Evolutionary conservation across 2,113 vertebrate species (phyloP).

Genomic region (Haplotaxodon microlepis): DNA sequence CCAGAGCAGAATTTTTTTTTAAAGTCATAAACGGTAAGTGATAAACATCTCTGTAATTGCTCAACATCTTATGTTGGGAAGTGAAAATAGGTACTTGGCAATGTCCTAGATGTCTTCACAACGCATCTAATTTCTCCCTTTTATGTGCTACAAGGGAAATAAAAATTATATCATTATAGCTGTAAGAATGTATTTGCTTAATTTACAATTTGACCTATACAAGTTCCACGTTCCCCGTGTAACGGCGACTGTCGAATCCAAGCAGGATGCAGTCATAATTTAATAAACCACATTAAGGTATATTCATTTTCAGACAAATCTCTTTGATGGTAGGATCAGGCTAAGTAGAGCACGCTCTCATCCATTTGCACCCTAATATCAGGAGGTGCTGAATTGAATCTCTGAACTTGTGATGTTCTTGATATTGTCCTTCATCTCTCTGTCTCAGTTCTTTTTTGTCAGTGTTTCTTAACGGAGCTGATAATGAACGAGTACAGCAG

Average conservation of each 20-base stretch:
- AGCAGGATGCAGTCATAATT: constrained; percentile 5
- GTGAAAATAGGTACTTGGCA: constrained; percentile 16
- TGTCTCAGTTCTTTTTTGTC: background rate
- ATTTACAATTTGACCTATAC: constrained; percentile 45
- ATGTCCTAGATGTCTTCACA: constrained; percentile 5
- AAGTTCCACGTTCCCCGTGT: background rate
- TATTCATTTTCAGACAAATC: constrained; percentile 9
- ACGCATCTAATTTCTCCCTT: constrained; percentile 15
- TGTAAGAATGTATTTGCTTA: constrained; percentile 28
- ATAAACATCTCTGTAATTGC: constrained; percentile 50
- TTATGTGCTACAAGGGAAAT: constrained; percentile 27
- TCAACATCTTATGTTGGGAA: background rate
- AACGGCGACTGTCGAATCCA: background rate
- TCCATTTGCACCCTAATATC: constrained; percentile 9
- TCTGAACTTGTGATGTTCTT: background rate
- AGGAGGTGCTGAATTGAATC: background rate
- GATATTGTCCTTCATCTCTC: background rate
- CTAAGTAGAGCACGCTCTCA: background rate
- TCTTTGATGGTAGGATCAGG: constrained; percentile 14
- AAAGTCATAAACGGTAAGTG: constrained; percentile 18
- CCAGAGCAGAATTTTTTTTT: background rate
- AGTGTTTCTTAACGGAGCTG: background rate
- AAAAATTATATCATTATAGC: constrained; percentile 22
- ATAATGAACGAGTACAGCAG: background rate
- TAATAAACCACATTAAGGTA: constrained; percentile 8